Percentiles rank a stretch among this genome's conserved stretches.
These are phyloP conservation scores for Rhopalosiphum maidis DNA, from an alignment of 1,140 invertebrate species.

Conservation along the genomic window DNA sequence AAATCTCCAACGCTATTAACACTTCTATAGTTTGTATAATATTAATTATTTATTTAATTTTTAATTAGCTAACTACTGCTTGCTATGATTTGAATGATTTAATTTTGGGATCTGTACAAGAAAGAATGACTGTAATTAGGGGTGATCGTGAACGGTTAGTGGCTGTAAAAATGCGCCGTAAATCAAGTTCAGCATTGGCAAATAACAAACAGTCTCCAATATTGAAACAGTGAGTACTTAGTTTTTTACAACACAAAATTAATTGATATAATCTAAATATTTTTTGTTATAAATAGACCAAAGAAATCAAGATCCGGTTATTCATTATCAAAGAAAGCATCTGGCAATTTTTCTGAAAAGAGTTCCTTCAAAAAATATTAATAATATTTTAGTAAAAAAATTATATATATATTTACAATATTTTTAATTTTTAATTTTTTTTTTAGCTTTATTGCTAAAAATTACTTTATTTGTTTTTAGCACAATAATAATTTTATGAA, in stretches of 20 bases:
- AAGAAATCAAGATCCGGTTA: constrained; percentile 41
- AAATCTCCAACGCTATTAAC: not conserved
- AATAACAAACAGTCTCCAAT: not conserved
- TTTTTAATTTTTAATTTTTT: not conserved
- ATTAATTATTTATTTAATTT: constrained; percentile 17
- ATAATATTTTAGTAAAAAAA: not conserved
- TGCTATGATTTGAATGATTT: constrained; percentile 58
- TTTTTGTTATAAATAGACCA: constrained; percentile 17
- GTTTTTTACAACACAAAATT: not conserved
- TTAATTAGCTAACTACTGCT: constrained; percentile 53
- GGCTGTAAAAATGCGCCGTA: constrained; percentile 2
- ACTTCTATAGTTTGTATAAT: not conserved
- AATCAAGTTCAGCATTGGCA: constrained; percentile 10
- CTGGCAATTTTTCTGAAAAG: constrained; percentile 24
- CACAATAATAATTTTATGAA: constrained; percentile 23
- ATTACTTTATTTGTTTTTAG: not conserved
- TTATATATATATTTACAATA: not conserved
- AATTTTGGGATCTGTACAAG: constrained; percentile 44
- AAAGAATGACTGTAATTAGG: constrained; percentile 51
- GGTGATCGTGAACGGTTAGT: constrained; percentile 43
- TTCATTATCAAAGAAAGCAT: constrained; percentile 44
- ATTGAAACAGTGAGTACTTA: constrained; percentile 30
- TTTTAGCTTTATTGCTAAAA: constrained; percentile 14
- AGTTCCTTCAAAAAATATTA: constrained; percentile 22
- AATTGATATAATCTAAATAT: not conserved